Percentiles rank a stretch among this genome's conserved stretches.
Evolutionary conservation across 1,140 invertebrate species (phyloP).

Genomic region (Hormaphis cornu): DNA sequence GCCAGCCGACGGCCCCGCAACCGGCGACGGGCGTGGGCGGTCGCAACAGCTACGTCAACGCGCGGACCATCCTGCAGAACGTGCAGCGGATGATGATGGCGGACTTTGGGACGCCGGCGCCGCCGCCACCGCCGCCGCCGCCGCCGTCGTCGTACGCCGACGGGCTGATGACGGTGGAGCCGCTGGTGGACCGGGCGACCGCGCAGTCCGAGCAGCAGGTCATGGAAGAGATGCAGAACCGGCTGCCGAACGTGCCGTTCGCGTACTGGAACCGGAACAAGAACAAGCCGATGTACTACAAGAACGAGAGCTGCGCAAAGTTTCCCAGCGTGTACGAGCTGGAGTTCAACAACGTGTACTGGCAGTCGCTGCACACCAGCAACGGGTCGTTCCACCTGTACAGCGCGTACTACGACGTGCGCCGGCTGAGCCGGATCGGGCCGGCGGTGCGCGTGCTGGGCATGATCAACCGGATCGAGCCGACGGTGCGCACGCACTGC

Average conservation of each 20-base stretch:
- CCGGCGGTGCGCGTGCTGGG: conserved; percentile 76
- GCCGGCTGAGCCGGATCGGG: conserved; percentile 63
- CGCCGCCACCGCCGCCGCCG: neutral
- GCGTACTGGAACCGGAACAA: conserved; percentile 71
- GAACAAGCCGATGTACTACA: conserved; percentile 58
- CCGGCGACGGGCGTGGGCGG: too few species aligned
- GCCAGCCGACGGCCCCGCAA: neutral
- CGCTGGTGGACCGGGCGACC: conserved; percentile 56
- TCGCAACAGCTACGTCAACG: neutral
- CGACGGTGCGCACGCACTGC: conserved; percentile 69
- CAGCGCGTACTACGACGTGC: conserved; percentile 77
- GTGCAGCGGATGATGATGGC: too few species aligned
- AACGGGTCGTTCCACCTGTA: conserved; percentile 79
- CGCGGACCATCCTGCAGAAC: conserved; percentile 1
- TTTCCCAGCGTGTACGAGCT: conserved; percentile 79
- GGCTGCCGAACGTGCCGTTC: conserved; percentile 70
- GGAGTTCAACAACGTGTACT: conserved; percentile 85
- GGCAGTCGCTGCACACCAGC: conserved; percentile 68
- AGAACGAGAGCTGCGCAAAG: conserved; percentile 63
- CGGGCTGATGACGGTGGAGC: conserved; percentile 42
- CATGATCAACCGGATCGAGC: conserved; percentile 82
- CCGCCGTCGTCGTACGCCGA: conserved; percentile 11
- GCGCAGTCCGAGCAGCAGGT: conserved; percentile 64
- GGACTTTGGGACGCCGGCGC: neutral
- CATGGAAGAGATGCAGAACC: conserved; percentile 62